These are phyloP conservation scores for Catonia carolina DNA, from an alignment of 2,888 invertebrate species.

Conservation along the genomic window DNA sequence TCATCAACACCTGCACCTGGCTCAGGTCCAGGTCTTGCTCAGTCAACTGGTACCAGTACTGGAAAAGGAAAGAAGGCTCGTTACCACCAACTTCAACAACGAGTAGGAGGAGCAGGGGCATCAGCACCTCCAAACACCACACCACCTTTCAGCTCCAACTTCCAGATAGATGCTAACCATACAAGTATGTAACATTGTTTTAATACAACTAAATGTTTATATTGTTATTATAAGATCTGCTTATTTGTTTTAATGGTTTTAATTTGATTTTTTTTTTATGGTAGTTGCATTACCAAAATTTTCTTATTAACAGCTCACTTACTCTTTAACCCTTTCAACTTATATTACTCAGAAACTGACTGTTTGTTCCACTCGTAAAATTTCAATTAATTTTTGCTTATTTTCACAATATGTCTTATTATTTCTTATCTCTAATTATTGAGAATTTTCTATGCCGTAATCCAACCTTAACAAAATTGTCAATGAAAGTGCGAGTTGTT, in stretches of 20 bases:
- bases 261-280: conserved; percentile 10
- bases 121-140: conserved; percentile 8
- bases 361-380: too few species aligned
- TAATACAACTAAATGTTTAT: background rate
- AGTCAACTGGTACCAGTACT: conserved; percentile 8
- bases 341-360: too few species aligned
- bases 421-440: too few species aligned
- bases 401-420: too few species aligned
- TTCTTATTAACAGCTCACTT: too few species aligned
- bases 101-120: background rate
- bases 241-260: background rate
- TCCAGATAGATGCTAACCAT: conserved; percentile 21
- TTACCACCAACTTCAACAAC: conserved; percentile 37
- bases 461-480: too few species aligned
- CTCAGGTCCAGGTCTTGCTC: conserved; percentile 34
- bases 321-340: too few species aligned
- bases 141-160: conserved; percentile 18
- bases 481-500: too few species aligned
- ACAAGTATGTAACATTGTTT: conserved; percentile 10
- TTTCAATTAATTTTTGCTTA: too few species aligned
- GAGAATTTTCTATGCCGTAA: too few species aligned
- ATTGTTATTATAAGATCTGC: background rate
- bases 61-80: conserved; percentile 43
- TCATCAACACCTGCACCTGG: conserved; percentile 31
- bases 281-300: too few species aligned